A percentile compares a stretch with the other conserved stretches of the same genome.
phyloP scores from a whole-genome alignment of 2,888 invertebrate genomes.

The Idaea straminata region DNA sequence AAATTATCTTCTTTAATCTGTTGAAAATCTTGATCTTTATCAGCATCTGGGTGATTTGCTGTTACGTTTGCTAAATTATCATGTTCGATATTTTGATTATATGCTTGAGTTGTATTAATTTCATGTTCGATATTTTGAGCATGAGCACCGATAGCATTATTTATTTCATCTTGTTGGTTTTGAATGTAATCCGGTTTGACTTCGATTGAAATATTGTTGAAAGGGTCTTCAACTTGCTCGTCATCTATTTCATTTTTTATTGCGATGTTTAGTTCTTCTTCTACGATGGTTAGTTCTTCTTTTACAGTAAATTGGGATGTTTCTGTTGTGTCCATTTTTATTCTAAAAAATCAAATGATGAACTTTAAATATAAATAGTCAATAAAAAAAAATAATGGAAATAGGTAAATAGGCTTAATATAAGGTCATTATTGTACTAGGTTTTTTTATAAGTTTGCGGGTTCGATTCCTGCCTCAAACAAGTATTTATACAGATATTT shows the following conservation, averaged over 20 bases:
- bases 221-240: not conserved
- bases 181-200: not conserved
- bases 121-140: not conserved
- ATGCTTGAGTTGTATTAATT: not conserved
- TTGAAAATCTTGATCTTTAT: constrained; percentile 12
- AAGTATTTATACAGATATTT: too few relatives aligned
- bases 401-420: too few relatives aligned
- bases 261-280: constrained; percentile 3
- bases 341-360: not conserved
- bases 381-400: too few relatives aligned
- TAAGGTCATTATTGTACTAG: too few relatives aligned
- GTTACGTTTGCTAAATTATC: not conserved
- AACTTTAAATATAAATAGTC: too few relatives aligned
- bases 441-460: too few relatives aligned
- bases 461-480: too few relatives aligned
- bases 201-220: not conserved
- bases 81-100: not conserved
- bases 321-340: not conserved
- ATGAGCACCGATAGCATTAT: not conserved
- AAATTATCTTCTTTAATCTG: constrained; percentile 22
- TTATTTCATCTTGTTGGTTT: not conserved
- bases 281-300: not conserved
- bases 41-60: not conserved
- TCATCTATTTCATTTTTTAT: not conserved
- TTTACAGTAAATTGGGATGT: not conserved